Conservation (phyloP, 1,140 invertebrate genomes). For the Battus philenor region DNA sequence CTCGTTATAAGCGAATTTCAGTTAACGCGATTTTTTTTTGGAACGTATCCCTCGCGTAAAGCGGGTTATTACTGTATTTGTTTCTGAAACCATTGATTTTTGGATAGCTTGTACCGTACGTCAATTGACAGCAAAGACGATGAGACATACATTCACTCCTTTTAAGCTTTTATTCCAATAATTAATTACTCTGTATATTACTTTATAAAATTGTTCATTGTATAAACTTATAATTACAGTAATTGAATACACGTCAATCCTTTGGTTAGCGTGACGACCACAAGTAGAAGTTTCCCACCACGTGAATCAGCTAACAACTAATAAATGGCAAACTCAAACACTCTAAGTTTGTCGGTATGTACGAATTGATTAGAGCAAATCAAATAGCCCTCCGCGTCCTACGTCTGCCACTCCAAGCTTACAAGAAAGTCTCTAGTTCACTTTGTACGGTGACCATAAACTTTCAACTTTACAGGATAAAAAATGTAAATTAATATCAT, state of each 20-base stretch:
- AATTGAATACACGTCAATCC: neutral
- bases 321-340: slow-evolving; percentile 21
- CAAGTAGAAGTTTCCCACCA: neutral
- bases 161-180: no score
- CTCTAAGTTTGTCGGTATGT: slow-evolving; percentile 17
- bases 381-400: slow-evolving; percentile 39
- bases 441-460: slow-evolving; percentile 22
- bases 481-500: no score
- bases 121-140: no score
- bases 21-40: no score
- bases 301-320: slow-evolving; percentile 12
- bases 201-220: no score
- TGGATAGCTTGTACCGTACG: no score
- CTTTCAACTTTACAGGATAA: no score
- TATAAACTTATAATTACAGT: neutral
- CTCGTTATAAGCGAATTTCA: slow-evolving; percentile 2
- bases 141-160: no score
- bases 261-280: neutral
- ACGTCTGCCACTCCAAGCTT: slow-evolving; percentile 30
- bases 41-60: no score
- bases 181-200: no score
- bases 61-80: no score
- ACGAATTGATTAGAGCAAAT: slow-evolving; percentile 41
- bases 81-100: no score
- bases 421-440: slow-evolving; percentile 26